Conservation (phyloP, 2,888 invertebrate species). For the Rosalia funebris region DNA sequence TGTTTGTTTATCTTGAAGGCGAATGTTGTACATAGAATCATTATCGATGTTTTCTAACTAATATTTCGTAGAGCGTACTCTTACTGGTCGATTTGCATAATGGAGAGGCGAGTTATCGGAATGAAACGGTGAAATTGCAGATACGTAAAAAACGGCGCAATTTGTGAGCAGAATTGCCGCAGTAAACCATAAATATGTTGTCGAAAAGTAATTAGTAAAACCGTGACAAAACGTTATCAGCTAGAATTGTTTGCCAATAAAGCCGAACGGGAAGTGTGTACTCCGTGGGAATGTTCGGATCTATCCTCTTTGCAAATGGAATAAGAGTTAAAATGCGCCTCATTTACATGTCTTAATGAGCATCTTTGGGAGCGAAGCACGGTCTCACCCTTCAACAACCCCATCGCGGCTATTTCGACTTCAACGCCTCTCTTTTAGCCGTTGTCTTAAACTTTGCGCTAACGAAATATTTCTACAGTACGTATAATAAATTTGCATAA, state of each 20-base stretch:
- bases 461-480: too few species aligned
- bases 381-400: constrained; percentile 53
- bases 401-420: constrained; percentile 28
- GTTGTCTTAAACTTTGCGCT: constrained; percentile 14
- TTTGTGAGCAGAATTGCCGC: not conserved
- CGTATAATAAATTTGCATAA: too few species aligned
- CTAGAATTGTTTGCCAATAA: constrained; percentile 38
- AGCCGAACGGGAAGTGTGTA: constrained; percentile 39
- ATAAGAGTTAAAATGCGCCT: constrained; percentile 62
- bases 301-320: constrained; percentile 62
- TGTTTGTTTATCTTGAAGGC: too few species aligned
- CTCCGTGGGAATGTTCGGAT: constrained; percentile 45
- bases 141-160: not conserved
- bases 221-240: constrained; percentile 10
- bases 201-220: constrained; percentile 16
- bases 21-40: too few species aligned
- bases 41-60: too few species aligned
- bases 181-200: constrained; percentile 2
- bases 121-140: too few species aligned
- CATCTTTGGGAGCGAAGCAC: constrained; percentile 61
- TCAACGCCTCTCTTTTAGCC: constrained; percentile 32
- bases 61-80: too few species aligned
- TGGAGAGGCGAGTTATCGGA: too few species aligned
- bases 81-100: too few species aligned
- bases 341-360: constrained; percentile 64